A percentile compares a stretch with the other conserved stretches of the same genome.
Evolutionary conservation across 2,888 invertebrate species (phyloP).

Genomic region (Hirtodrosophila duncani): DNA sequence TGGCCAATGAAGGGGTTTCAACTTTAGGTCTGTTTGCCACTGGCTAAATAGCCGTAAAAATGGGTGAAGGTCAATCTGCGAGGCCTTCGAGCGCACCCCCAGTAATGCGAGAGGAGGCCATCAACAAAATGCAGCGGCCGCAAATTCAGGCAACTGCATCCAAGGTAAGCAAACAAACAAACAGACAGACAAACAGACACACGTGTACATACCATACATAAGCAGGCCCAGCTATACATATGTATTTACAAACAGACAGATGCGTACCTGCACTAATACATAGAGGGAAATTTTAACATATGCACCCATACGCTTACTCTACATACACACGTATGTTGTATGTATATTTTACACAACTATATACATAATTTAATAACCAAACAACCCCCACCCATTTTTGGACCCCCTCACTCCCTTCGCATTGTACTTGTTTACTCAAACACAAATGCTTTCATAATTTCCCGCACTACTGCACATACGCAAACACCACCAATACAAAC

Average conservation of each 20-base stretch:
- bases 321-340: constrained; percentile 12
- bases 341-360: constrained; percentile 9
- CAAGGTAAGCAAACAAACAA: constrained; percentile 42
- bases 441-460: constrained; percentile 63
- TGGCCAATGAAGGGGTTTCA: constrained; percentile 35
- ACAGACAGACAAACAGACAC: constrained; percentile 1
- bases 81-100: constrained; percentile 15
- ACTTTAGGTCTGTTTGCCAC: constrained; percentile 46
- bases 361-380: constrained; percentile 23
- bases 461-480: constrained; percentile 11
- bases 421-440: constrained; percentile 51
- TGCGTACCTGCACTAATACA: constrained; percentile 9
- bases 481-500: constrained; percentile 2
- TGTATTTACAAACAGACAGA: constrained; percentile 13
- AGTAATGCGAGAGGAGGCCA: constrained; percentile 27
- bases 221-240: constrained; percentile 1
- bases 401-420: constrained; percentile 5
- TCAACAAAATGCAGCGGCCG: constrained; percentile 48
- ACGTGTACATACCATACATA: constrained; percentile 1
- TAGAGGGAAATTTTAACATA: background rate
- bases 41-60: constrained; percentile 55
- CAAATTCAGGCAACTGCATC: constrained; percentile 32
- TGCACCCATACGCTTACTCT: background rate
- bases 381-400: constrained; percentile 30
- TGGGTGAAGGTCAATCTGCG: constrained; percentile 69